These are phyloP conservation scores for Passer domesticus DNA, from an alignment of 2,113 vertebrate species.

Conservation along the genomic window DNA sequence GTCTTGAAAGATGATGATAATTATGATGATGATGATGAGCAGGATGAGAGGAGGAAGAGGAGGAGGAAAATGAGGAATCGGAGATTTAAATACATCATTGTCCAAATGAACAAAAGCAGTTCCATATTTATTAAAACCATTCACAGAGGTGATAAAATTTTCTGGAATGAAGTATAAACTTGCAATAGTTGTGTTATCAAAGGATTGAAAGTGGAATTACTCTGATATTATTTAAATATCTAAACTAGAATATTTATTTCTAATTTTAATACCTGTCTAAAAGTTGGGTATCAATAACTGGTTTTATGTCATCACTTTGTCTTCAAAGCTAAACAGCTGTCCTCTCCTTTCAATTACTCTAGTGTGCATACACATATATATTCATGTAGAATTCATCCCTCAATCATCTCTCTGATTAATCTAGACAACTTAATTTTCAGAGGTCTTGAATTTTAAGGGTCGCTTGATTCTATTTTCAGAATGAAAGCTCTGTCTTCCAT, in stretches of 20 bases:
- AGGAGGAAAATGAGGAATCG: background rate
- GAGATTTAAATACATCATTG: background rate
- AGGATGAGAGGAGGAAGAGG: background rate
- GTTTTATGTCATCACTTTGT: background rate
- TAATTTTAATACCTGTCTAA: background rate
- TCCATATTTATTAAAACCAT: background rate
- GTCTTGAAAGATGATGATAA: background rate
- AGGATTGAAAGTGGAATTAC: background rate
- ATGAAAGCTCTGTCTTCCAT: background rate
- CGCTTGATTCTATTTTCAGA: conserved; percentile 5
- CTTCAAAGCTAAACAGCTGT: background rate
- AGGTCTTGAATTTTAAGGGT: background rate
- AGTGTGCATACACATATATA: background rate
- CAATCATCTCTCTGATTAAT: background rate
- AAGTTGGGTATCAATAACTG: background rate
- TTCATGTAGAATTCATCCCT: background rate
- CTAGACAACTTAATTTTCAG: background rate
- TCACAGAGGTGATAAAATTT: background rate
- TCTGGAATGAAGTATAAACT: background rate
- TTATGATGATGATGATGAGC: background rate
- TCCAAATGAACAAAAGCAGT: background rate
- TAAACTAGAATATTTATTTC: background rate
- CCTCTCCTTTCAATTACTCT: background rate
- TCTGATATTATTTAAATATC: background rate
- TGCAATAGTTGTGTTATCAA: background rate